Conservation (phyloP, 2,888 invertebrate species). For the Phalera bucephala region DNA sequence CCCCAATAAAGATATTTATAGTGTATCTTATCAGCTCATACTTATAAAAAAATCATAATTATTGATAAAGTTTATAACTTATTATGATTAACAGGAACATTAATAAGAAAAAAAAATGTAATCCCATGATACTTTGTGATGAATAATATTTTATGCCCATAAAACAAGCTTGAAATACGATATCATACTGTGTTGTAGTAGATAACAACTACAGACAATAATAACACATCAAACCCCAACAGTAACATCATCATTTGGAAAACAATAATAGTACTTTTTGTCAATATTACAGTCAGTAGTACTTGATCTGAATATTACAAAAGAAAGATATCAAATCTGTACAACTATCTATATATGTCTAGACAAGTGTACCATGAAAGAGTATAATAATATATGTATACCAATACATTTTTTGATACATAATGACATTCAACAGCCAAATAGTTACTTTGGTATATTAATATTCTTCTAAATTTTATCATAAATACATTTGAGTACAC, state of each 20-base stretch:
- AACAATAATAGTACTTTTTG: not conserved
- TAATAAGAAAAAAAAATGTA: conserved; percentile 17
- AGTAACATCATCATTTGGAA: conserved; percentile 12
- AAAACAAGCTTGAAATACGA: conserved; percentile 3
- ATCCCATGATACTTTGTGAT: conserved; percentile 8
- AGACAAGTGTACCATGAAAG: too few relatives aligned
- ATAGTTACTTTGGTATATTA: conserved; percentile 57
- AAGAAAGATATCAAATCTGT: not conserved
- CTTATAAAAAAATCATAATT: conserved; percentile 13
- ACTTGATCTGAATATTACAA: conserved; percentile 1
- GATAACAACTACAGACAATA: conserved; percentile 26
- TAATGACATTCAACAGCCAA: conserved; percentile 52
- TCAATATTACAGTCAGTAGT: too few relatives aligned
- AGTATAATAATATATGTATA: conserved; percentile 1
- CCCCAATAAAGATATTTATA: too few relatives aligned
- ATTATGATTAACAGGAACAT: conserved; percentile 41
- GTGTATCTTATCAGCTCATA: conserved; percentile 33
- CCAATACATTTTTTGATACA: conserved; percentile 44
- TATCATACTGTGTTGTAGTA: conserved; percentile 15
- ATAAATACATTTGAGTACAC: conserved; percentile 39
- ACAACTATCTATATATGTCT: not conserved
- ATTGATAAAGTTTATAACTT: conserved; percentile 23
- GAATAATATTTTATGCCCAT: conserved; percentile 8
- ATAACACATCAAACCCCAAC: conserved; percentile 25
- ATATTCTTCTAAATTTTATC: conserved; percentile 32